Percentiles rank a stretch among this genome's conserved stretches.
Conservation (phyloP, 2,888 invertebrate species). For the Dryocosmus kuriphilus region DNA sequence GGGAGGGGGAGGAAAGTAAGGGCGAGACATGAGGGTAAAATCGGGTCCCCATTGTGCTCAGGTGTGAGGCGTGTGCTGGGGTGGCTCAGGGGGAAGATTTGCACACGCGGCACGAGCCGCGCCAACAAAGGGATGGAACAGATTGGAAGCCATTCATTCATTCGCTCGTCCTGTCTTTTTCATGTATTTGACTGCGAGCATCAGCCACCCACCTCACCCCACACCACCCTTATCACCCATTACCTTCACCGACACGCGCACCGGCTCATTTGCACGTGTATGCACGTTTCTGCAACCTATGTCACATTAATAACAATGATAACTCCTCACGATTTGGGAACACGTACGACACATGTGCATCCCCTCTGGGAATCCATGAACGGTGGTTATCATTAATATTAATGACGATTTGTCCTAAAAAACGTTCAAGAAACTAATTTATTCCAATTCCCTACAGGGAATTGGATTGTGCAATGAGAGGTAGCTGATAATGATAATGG, state of each 20-base stretch:
- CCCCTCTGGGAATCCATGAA: background rate
- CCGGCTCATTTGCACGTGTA: slow-evolving; percentile 52
- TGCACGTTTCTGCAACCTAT: slow-evolving; percentile 45
- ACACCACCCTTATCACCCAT: slow-evolving; percentile 46
- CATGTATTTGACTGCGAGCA: slow-evolving; percentile 54
- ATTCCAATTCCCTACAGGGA: too few relatives aligned
- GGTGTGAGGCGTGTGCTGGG: slow-evolving; percentile 76
- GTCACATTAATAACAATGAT: slow-evolving; percentile 39
- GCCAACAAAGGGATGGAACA: slow-evolving; percentile 76
- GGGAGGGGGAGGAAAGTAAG: slow-evolving; percentile 52
- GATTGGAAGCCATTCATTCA: slow-evolving; percentile 70
- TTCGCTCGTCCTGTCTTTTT: slow-evolving; percentile 53
- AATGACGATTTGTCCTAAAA: background rate
- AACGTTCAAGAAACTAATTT: background rate
- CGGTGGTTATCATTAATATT: slow-evolving; percentile 8
- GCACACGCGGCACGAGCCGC: slow-evolving; percentile 77
- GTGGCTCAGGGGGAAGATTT: slow-evolving; percentile 67
- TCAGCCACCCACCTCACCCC: slow-evolving; percentile 44
- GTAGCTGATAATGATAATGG: too few relatives aligned
- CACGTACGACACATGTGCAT: background rate
- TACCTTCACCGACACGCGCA: slow-evolving; percentile 56
- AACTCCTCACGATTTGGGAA: slow-evolving; percentile 21
- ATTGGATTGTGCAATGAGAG: too few relatives aligned
- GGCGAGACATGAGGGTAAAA: slow-evolving; percentile 65
- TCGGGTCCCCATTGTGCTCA: slow-evolving; percentile 75